Base-by-base conservation (phyloP, 2,113 vertebrate species). In the Parotia lawesii region DNA sequence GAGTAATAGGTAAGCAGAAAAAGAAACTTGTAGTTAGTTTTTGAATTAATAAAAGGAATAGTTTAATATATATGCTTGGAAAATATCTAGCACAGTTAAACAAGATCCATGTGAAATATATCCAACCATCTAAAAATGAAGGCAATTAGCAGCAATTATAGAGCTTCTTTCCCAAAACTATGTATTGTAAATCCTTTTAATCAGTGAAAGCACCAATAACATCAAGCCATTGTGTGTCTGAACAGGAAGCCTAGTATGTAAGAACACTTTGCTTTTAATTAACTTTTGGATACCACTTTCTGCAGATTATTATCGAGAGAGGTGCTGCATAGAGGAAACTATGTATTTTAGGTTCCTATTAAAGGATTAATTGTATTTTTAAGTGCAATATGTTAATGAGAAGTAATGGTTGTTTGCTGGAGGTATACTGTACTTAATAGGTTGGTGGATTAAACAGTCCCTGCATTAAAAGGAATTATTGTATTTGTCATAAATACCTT, bases 401-500 rank as follows among this genome's bases (percentile, higher is more conserved):
- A 87, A 92, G 65, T 92, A 93, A 96, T 82, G 79, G 95, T 44
- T 95, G 89, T 84, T 96, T 97, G 94, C 96, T 96, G 95, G 95
- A 96, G 96, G 91, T 75, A n/a, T 82, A 71, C 66, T 80, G 79
- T 69, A 37, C 92, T 95, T 95, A 95, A 91, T 94, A 93, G 90
- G 91, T 61, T 88, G 58, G 92, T 89, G 95, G 97, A 97, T 97
- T 96, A 97, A 97, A 96, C 91, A 93, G 86, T 53, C 88, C 51
- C 31, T 69, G 95, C 74, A 94, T 96, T 97, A 96, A 97, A 97
- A 98, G 96, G 97, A 96, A 97, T 97, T 95, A 96, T 89, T 95
- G 96, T 96, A 96, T 97, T 97, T 97, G 97, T 97, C 97, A 96
- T 96, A 96, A 96, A 97, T 97, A 97, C 98, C 97, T 97, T 79